phyloP scores from a whole-genome alignment of 2,113 vertebrate species.

The Dipodomys ordii region DNA sequence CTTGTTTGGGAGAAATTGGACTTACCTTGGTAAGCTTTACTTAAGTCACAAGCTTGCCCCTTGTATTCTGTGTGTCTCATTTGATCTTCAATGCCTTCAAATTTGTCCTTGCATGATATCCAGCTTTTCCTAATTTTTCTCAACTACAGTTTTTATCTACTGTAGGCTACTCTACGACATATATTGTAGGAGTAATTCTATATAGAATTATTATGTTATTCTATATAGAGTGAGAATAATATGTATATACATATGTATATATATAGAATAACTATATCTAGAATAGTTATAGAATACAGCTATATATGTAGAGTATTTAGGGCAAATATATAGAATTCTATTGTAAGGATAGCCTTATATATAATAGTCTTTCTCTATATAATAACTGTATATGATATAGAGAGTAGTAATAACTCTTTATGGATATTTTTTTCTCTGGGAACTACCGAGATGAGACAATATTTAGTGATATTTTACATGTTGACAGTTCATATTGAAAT shows the following conservation, averaged over 20 bases:
- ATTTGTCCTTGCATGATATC: neutral
- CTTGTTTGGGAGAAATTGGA: too few species aligned
- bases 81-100: neutral
- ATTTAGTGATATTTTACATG: neutral
- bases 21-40: neutral
- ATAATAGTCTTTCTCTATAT: too few species aligned
- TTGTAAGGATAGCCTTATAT: too few species aligned
- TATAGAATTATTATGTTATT: too few species aligned
- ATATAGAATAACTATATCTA: too few species aligned
- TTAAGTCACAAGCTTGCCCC: neutral
- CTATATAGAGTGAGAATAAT: too few species aligned
- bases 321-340: too few species aligned
- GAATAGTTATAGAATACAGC: too few species aligned
- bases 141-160: neutral
- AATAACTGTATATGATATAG: too few species aligned
- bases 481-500: slow-evolving; percentile 18
- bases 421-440: neutral
- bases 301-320: too few species aligned
- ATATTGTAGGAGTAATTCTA: neutral
- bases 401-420: neutral
- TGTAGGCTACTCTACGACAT: neutral
- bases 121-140: neutral
- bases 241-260: too few species aligned
- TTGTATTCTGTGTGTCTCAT: neutral
- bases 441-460: neutral